Percentiles rank a stretch among this genome's conserved stretches.
Conservation (phyloP, 1,140 invertebrate genomes). For the Drosophila watanabei region DNA sequence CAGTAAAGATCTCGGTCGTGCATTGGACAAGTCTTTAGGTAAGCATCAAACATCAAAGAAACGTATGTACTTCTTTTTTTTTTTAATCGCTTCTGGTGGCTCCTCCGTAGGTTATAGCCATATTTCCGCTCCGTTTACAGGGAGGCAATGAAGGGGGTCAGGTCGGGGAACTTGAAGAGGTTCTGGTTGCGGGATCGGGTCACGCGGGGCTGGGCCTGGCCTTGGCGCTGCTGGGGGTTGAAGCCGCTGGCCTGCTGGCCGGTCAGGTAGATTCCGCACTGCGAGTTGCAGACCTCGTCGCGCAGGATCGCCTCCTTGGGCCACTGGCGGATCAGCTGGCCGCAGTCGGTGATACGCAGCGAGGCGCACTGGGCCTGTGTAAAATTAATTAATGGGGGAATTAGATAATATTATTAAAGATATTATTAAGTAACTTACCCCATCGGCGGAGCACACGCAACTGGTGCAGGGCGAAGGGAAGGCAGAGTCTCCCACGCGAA, state of each 20-base stretch:
- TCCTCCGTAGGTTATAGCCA: slow-evolving; percentile 7
- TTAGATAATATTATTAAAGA: not conserved
- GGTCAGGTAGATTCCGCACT: slow-evolving; percentile 89
- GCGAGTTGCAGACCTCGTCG: slow-evolving; percentile 95
- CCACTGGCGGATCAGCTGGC: slow-evolving; percentile 92
- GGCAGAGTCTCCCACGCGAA: slow-evolving; percentile 92
- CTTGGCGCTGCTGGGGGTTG: slow-evolving; percentile 68
- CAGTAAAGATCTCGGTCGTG: slow-evolving; percentile 6
- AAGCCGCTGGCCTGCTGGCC: slow-evolving; percentile 71
- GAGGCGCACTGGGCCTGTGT: slow-evolving; percentile 95
- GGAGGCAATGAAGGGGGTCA: slow-evolving; percentile 88
- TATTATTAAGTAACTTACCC: slow-evolving; percentile 87
- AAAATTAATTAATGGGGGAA: not conserved
- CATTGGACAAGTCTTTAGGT: slow-evolving; percentile 63
- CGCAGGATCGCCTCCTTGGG: slow-evolving; percentile 92
- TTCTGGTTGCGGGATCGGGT: slow-evolving; percentile 85
- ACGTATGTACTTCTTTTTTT: slow-evolving; percentile 52
- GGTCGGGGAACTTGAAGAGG: slow-evolving; percentile 88
- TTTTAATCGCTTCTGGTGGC: slow-evolving; percentile 37
- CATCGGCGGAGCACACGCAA: slow-evolving; percentile 93
- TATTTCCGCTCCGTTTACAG: slow-evolving; percentile 39
- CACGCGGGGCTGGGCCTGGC: slow-evolving; percentile 63
- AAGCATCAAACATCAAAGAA: slow-evolving; percentile 53
- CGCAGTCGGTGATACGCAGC: slow-evolving; percentile 94
- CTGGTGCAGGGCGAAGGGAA: slow-evolving; percentile 95